A percentile compares a stretch with the other conserved stretches of the same genome.
Evolutionary conservation across 2,888 invertebrate species (phyloP).

Genomic region (Villa cingulata): DNA sequence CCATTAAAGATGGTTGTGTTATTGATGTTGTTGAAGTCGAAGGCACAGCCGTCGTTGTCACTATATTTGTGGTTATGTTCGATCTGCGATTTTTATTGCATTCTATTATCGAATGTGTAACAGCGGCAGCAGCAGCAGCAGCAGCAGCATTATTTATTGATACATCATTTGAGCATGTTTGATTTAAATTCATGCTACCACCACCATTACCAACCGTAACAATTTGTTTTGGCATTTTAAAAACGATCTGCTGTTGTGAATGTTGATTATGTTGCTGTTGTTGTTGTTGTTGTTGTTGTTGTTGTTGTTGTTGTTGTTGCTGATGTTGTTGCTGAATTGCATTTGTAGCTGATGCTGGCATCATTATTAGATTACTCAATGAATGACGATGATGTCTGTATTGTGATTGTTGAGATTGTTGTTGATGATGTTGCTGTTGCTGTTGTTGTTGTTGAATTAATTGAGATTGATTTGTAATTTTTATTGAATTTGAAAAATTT

Average conservation of each 20-base stretch:
- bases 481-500: slow-evolving; percentile 26
- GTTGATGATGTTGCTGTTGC: slow-evolving; percentile 21
- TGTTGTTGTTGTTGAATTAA: slow-evolving; percentile 13
- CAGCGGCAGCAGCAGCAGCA: no score
- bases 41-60: slow-evolving; percentile 1
- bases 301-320: slow-evolving; percentile 28
- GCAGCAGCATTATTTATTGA: no score
- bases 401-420: slow-evolving; percentile 14
- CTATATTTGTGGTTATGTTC: slow-evolving; percentile 14
- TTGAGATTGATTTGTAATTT: slow-evolving; percentile 6
- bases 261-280: slow-evolving; percentile 28
- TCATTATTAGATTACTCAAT: slow-evolving; percentile 32
- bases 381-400: slow-evolving; percentile 27
- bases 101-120: background rate
- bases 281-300: slow-evolving; percentile 29
- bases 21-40: background rate
- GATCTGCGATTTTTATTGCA: slow-evolving; percentile 17
- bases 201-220: slow-evolving; percentile 1
- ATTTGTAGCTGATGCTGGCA: slow-evolving; percentile 17
- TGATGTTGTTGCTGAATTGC: slow-evolving; percentile 25
- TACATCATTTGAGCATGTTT: no score
- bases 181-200: slow-evolving; percentile 3
- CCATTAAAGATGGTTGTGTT: background rate
- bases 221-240: slow-evolving; percentile 1
- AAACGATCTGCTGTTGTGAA: slow-evolving; percentile 22